These are phyloP conservation scores for Ailurus styani DNA, from an alignment of 2,113 vertebrate species.

Conservation along the genomic window DNA sequence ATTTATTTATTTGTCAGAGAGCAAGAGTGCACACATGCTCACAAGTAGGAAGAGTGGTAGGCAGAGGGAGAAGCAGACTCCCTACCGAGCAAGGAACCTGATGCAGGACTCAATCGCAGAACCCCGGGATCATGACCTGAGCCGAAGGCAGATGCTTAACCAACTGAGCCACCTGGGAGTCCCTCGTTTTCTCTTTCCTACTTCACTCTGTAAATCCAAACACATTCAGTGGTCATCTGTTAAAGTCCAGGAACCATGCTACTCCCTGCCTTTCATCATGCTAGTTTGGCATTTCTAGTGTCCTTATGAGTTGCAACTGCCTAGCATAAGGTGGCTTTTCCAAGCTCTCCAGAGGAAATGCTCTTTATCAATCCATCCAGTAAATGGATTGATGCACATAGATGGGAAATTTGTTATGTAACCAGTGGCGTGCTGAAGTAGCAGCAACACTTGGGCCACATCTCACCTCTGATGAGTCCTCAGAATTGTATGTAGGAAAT, in stretches of 20 bases:
- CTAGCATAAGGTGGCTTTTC: slow-evolving; percentile 9
- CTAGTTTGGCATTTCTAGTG: background rate
- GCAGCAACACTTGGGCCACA: background rate
- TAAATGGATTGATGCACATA: background rate
- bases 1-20: too few species aligned
- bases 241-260: background rate
- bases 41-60: too few species aligned
- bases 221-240: background rate
- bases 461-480: background rate
- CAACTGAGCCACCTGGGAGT: background rate
- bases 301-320: background rate
- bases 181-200: background rate
- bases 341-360: background rate
- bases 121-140: background rate
- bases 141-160: background rate
- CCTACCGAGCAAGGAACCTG: too few species aligned
- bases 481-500: background rate
- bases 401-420: background rate
- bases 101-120: too few species aligned
- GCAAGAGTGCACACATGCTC: too few species aligned
- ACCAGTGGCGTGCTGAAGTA: background rate
- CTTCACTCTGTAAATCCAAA: background rate
- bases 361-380: background rate
- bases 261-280: background rate
- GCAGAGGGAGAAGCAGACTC: too few species aligned